Evolutionary conservation across 2,888 invertebrate genomes (phyloP).

Genomic region (Neelides folsomi): DNA sequence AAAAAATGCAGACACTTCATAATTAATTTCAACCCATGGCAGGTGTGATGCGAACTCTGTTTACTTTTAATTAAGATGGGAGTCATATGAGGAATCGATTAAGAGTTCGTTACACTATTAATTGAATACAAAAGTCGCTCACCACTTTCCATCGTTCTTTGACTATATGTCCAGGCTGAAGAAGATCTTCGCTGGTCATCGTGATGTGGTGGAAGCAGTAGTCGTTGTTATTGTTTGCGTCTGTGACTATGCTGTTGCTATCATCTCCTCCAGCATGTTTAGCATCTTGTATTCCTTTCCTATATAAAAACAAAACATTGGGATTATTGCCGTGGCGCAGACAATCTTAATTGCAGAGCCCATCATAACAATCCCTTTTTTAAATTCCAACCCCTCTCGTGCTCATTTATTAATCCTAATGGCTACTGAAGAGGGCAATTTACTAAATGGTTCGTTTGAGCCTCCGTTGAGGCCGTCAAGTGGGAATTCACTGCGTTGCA

Average conservation of each 20-base stretch:
- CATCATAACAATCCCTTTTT: neutral
- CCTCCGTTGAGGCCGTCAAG: neutral
- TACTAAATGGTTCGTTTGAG: neutral
- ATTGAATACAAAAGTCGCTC: constrained; percentile 35
- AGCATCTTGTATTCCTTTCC: constrained; percentile 16
- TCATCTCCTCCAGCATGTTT: constrained; percentile 13
- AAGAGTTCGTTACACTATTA: no score
- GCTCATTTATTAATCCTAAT: constrained; percentile 3
- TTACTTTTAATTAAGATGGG: no score
- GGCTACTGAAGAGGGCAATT: neutral
- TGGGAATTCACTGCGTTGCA: no score
- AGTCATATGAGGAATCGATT: no score
- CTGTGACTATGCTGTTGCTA: constrained; percentile 6
- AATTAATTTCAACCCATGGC: no score
- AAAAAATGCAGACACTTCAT: no score
- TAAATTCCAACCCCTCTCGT: neutral
- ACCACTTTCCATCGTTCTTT: constrained; percentile 99
- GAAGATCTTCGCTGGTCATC: constrained; percentile 82
- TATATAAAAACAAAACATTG: constrained; percentile 4
- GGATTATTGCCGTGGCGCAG: neutral
- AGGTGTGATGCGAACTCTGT: no score
- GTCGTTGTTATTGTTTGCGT: constrained; percentile 44
- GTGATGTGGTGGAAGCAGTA: constrained; percentile 49
- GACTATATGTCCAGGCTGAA: constrained; percentile 92
- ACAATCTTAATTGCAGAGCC: neutral